Evolutionary conservation across 2,888 invertebrate genomes (phyloP).

Genomic region (Cantharis rufa): DNA sequence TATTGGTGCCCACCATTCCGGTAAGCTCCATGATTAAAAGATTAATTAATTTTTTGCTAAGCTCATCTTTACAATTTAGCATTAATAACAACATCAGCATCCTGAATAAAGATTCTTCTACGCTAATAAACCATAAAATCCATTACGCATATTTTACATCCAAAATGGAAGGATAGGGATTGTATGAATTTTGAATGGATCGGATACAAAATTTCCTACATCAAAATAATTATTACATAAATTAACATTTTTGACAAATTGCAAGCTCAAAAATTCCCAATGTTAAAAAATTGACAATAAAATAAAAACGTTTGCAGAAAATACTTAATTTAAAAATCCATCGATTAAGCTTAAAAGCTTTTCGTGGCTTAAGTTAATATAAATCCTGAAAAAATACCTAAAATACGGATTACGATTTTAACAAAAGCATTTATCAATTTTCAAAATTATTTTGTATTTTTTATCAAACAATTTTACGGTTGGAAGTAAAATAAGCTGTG

Average conservation of each 20-base stretch:
- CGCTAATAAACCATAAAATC: neutral
- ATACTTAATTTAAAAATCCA: neutral
- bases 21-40: neutral
- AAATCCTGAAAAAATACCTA: neutral
- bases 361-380: neutral
- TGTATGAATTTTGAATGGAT: neutral
- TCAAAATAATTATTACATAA: neutral
- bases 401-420: neutral
- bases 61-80: neutral
- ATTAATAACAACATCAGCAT: neutral
- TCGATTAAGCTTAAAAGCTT: neutral
- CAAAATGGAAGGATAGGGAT: neutral
- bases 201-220: neutral
- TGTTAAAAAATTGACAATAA: neutral
- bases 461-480: neutral
- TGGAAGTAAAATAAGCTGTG: neutral
- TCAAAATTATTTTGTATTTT: neutral
- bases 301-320: neutral
- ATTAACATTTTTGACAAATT: neutral
- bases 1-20: neutral
- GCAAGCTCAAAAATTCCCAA: neutral
- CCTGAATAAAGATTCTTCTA: neutral
- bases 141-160: neutral
- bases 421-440: neutral
- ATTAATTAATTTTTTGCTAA: conserved; percentile 4